Evolutionary conservation across 2,113 vertebrate species (phyloP), one percentile per base, ranked within the genome.

Genomic region (Daboia siamensis): DNA sequence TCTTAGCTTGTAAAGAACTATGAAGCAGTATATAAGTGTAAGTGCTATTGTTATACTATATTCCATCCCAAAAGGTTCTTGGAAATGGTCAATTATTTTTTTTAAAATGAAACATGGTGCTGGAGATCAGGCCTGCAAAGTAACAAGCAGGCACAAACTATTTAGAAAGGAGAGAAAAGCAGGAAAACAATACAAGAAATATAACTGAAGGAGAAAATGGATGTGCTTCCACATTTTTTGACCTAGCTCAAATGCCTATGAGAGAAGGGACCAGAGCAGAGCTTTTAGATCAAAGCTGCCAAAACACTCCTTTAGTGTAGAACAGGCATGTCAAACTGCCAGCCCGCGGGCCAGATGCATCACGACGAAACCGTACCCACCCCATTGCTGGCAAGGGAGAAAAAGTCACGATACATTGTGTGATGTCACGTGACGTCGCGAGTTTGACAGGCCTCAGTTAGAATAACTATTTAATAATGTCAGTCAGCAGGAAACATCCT

Each of bases 221-320:
- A 51, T 64, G 84, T 56, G 80, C n/a, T 52, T 57, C 23, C 12
- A 88, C 54, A 39, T 59, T 52, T 23, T 91, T 39, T 1, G 20
- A 93, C 80, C 64, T 1, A 54, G 51, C 12, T 52, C 69, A 94
- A 5, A 23, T 0, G 1, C 89, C 11, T 48, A 33, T 24, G 86
- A 85, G 21, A 64, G 11, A 55, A 85, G 13, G 24, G 5, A 56
- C 13, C 51, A 91, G 80, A 3, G 23, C 13, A 6, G 5, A 92
- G 85, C 57, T 92, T 93, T 64, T 90, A 61, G 51, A 92, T 44
- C 80, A 55, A 61, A 54, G 44, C 61, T 61, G 59, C 21, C 90
- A 87, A 90, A 56, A 29, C 33, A 12, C 4, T 90, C 26, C 90
- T 93, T 91, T 48, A 92, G 39, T 39, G n/a, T 39, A 39, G 39